A percentile compares a stretch with the other conserved stretches of the same genome.
These are phyloP conservation scores for Drosophila cognata DNA, from an alignment of 2,888 invertebrate genomes.

Conservation along the genomic window DNA sequence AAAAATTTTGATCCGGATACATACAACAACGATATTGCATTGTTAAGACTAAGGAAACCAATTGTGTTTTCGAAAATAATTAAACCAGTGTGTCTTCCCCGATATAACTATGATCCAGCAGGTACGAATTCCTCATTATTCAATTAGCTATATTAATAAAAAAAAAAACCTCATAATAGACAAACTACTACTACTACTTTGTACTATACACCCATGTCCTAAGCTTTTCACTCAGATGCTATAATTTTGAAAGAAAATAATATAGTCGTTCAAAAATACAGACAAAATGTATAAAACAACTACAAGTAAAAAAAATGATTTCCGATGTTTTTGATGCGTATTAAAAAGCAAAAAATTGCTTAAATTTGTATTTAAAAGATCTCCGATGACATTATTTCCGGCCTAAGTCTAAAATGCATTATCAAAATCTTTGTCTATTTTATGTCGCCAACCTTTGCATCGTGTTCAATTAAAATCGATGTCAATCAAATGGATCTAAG, in stretches of 20 bases:
- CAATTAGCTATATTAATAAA: background rate
- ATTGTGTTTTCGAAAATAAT: slow-evolving; percentile 88
- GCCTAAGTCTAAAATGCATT: background rate
- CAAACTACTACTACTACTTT: background rate
- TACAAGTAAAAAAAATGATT: background rate
- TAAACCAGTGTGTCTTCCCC: slow-evolving; percentile 91
- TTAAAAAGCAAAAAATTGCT: background rate
- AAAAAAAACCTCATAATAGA: background rate
- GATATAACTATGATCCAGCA: slow-evolving; percentile 85
- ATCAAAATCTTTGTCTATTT: background rate
- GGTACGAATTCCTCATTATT: slow-evolving; percentile 85
- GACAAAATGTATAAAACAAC: background rate
- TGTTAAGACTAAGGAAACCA: slow-evolving; percentile 91
- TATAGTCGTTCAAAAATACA: background rate
- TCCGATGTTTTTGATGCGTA: background rate
- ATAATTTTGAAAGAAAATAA: background rate
- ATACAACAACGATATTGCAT: slow-evolving; percentile 94
- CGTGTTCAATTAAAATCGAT: background rate
- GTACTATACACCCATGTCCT: background rate
- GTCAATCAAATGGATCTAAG: background rate
- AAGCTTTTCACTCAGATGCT: background rate
- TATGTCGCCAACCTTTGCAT: background rate
- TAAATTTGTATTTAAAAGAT: background rate
- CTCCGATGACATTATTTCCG: background rate
- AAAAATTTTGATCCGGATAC: slow-evolving; percentile 93